Evolutionary conservation across 2,888 invertebrate species (phyloP).

Genomic region (Drosophila ustulata): DNA sequence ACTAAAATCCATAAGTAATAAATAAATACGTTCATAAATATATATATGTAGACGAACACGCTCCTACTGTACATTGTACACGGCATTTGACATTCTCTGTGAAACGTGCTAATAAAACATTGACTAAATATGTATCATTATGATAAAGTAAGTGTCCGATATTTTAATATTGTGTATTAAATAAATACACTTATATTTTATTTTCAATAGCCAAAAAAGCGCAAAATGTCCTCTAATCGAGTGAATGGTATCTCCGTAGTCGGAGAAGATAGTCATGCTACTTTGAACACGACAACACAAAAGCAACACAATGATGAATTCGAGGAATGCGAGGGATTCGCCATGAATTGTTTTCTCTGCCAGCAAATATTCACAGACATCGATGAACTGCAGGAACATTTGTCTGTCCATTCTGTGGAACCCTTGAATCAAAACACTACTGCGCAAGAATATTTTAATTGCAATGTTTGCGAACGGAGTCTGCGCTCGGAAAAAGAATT

Average conservation of each 20-base stretch:
- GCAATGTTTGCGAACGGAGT: constrained; percentile 33
- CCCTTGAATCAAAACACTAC: background rate
- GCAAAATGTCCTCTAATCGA: background rate
- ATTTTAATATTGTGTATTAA: too few species aligned
- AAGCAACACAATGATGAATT: background rate
- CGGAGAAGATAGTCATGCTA: background rate
- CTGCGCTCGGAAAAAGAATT: constrained; percentile 26
- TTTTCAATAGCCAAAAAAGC: too few species aligned
- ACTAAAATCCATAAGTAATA: too few species aligned
- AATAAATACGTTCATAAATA: too few species aligned
- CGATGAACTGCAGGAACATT: constrained; percentile 33
- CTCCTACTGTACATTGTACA: too few species aligned
- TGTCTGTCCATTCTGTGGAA: constrained; percentile 13
- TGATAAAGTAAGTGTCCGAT: too few species aligned
- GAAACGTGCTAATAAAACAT: too few species aligned
- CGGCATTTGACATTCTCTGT: too few species aligned
- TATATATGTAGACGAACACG: too few species aligned
- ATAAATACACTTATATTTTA: too few species aligned
- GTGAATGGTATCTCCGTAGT: background rate
- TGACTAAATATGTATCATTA: too few species aligned
- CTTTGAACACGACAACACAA: background rate
- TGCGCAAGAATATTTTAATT: background rate
- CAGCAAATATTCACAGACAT: constrained; percentile 29
- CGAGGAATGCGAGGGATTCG: background rate
- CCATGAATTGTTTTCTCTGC: constrained; percentile 36